Percentiles rank a stretch among this genome's conserved stretches.
These are phyloP conservation scores for Helogale parvula DNA, from an alignment of 2,113 vertebrate genomes.

Conservation along the genomic window DNA sequence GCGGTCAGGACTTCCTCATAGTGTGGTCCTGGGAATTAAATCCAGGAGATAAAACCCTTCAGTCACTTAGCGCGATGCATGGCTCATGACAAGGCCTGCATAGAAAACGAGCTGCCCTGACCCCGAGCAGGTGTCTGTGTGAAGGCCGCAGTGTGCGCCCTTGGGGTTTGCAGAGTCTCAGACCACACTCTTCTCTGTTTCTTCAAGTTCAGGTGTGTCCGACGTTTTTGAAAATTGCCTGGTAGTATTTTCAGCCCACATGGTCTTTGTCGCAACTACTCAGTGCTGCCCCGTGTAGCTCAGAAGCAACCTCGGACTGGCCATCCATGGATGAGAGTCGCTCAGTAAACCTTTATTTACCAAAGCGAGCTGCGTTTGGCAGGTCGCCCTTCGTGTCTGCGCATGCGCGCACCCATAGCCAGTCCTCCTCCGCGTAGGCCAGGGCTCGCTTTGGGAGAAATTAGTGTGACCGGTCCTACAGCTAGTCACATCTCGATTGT, in stretches of 20 bases:
- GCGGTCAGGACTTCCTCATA: neutral
- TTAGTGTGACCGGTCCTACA: neutral
- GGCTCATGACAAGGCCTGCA: neutral
- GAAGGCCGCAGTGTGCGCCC: neutral
- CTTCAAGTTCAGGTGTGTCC: neutral
- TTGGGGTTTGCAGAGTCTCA: neutral
- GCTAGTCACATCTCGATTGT: neutral
- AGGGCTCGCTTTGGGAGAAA: neutral
- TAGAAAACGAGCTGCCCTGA: rapidly evolving
- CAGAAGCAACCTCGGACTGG: neutral
- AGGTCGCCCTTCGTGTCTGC: neutral
- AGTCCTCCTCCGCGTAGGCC: neutral
- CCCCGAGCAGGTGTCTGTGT: neutral
- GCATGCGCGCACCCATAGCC: rapidly evolving
- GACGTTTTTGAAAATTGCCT: neutral
- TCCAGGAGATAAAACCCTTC: neutral
- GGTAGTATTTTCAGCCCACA: neutral
- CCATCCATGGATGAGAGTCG: neutral
- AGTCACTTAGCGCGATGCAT: neutral
- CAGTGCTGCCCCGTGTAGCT: neutral
- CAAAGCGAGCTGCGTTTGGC: neutral
- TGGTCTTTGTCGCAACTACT: neutral
- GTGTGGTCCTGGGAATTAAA: neutral
- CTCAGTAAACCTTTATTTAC: neutral
- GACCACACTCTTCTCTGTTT: neutral